phyloP scores from a whole-genome alignment of 2,113 vertebrate species.

The Grus americana region DNA sequence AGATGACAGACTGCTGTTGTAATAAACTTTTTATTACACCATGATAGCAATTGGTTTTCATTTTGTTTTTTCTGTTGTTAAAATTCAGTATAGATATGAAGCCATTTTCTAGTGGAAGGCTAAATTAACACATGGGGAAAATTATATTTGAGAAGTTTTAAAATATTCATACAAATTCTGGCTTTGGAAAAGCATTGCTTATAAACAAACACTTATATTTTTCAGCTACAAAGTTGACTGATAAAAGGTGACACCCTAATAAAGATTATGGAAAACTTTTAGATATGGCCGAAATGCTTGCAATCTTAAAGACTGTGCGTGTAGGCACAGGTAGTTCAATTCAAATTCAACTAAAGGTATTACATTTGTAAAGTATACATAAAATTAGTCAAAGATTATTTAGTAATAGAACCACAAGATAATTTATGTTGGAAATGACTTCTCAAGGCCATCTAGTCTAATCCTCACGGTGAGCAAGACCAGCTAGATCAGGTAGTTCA shows the following conservation, averaged over 20 bases:
- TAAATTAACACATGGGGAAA: not conserved
- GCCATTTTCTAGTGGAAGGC: not conserved
- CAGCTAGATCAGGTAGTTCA: not conserved
- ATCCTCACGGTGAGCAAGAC: not conserved
- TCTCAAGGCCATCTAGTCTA: not conserved
- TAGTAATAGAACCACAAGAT: not conserved
- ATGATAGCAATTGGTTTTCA: fast-evolving
- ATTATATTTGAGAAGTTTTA: not conserved
- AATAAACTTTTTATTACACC: not conserved
- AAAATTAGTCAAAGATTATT: not conserved
- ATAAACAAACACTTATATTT: not conserved
- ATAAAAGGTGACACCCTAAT: not conserved
- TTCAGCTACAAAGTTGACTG: not conserved
- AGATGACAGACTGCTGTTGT: not conserved
- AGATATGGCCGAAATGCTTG: not conserved
- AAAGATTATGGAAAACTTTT: not conserved
- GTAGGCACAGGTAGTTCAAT: not conserved
- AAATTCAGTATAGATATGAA: not conserved
- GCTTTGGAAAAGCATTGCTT: not conserved
- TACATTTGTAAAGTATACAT: not conserved
- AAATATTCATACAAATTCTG: not conserved
- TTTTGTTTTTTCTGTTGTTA: not conserved
- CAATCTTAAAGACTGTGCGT: not conserved
- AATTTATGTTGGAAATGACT: not conserved
- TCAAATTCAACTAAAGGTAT: not conserved